phyloP scores from a whole-genome alignment of 1,140 invertebrate species.

The Drosophila nikananu region DNA sequence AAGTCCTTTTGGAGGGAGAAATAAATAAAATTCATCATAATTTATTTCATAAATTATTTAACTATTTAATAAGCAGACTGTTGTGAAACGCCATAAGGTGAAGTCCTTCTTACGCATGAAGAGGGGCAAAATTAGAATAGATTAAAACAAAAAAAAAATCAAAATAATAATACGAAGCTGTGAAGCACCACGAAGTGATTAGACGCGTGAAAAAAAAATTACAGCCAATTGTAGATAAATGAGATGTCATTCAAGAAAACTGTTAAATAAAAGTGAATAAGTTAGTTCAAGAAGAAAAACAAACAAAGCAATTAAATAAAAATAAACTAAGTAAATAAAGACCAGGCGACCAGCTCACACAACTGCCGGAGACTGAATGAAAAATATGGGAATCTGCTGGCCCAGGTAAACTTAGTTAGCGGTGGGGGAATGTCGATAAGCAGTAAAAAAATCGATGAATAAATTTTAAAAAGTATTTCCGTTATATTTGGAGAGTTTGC shows the following conservation, averaged over 20 bases:
- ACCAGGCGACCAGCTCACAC: neutral
- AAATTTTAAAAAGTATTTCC: too few species aligned
- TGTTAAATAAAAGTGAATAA: neutral
- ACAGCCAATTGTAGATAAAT: neutral
- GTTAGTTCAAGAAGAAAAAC: neutral
- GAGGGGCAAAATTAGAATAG: too few species aligned
- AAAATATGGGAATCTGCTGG: neutral
- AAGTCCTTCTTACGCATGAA: too few species aligned
- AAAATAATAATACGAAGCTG: too few species aligned
- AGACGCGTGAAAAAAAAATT: neutral
- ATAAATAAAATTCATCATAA: too few species aligned
- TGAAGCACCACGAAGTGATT: neutral
- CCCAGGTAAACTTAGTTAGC: neutral
- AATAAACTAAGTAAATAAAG: too few species aligned
- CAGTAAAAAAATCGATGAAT: neutral
- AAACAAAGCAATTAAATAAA: neutral
- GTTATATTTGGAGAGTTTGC: too few species aligned
- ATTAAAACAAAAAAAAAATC: too few species aligned
- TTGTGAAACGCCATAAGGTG: neutral
- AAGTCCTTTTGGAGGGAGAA: too few species aligned
- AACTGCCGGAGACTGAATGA: neutral
- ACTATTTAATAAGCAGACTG: neutral
- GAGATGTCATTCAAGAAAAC: too few species aligned
- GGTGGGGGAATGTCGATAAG: neutral
- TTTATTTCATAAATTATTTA: too few species aligned